These are phyloP conservation scores for Koerneria pararmatus DNA, from an alignment of 2,888 invertebrate genomes.

Conservation along the genomic window DNA sequence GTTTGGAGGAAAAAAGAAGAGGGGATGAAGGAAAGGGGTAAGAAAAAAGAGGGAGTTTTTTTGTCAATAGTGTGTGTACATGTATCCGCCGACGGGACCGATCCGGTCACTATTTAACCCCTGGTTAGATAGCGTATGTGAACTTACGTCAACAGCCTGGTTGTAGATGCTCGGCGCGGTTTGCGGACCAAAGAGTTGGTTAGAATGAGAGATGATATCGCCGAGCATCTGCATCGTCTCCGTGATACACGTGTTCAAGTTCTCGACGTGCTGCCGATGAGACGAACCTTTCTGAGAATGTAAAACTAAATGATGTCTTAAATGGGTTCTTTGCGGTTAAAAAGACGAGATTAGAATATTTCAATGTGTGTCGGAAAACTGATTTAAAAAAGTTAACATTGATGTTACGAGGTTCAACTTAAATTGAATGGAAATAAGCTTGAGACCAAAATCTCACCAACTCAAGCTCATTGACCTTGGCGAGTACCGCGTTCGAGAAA, in stretches of 20 bases:
- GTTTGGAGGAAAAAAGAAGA: no score
- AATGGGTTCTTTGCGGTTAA: not conserved
- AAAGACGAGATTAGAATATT: not conserved
- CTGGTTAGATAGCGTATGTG: no score
- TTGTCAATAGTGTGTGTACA: no score
- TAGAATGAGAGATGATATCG: constrained; percentile 9
- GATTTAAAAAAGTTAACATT: not conserved
- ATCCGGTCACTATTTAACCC: no score
- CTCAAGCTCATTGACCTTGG: constrained; percentile 15
- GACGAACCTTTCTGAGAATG: constrained; percentile 18
- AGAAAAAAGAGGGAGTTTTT: no score
- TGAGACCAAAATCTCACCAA: no score
- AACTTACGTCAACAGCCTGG: constrained; percentile 13
- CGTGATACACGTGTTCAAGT: constrained; percentile 11
- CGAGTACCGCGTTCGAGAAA: constrained; percentile 12
- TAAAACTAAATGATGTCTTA: not conserved
- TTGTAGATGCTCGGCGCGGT: constrained; percentile 11
- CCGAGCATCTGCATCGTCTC: constrained; percentile 14
- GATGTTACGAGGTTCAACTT: no score
- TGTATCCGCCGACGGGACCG: no score
- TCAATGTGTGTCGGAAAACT: not conserved
- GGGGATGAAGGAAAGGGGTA: no score
- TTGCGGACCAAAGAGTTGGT: constrained; percentile 9
- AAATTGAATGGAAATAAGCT: no score
- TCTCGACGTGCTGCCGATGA: constrained; percentile 22